Base-by-base conservation (phyloP, 2,888 invertebrate species). In the Rhyacophila evoluta region DNA sequence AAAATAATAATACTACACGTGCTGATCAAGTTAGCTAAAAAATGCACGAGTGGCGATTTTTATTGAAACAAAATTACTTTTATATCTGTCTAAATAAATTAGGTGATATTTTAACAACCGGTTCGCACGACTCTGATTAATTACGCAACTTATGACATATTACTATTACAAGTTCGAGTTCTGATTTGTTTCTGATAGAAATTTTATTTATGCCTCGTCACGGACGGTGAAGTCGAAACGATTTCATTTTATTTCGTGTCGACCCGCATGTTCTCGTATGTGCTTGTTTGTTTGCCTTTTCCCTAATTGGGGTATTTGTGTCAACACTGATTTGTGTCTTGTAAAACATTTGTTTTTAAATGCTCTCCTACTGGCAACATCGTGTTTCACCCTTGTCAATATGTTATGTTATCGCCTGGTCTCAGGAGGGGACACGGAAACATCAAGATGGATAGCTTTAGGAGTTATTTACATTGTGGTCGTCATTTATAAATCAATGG, bases 331-430 rank as follows among this genome's bases (percentile, higher is more conserved):
- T 55, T 19, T 55, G 25, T 55, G 55, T 55, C 55, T 55, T 55
- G 55, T 55, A 55, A 55, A 55, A 8, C 55, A 55, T 55, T 55
- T 55, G 55, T 55, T 55, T 55, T 55, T 55, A 55, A 55, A 55
- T 19, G 55, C 55, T 55, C 10, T 15, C 55, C 55, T 10, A 19
- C 19, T 55, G 55, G 55, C 55, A 55, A 19, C 55, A 19, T 8
- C 55, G 55, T 55, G 55, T 55, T 55, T 55, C 55, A 55, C 55
- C 55, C 55, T 55, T 55, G 55, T 55, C 55, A 55, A 55, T 55
- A 55, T 55, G 55, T 39, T 39, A 12, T 39, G 39, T 55, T 55
- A 55, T 55, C 55, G 55, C 25, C 19, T 19, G 25, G 55, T 10
- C 55, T 10, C 55, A 19, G 55, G 55, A 2, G 55, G 55, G 29